Conservation (phyloP, 2,797 vertebrate genomes). For the Pseudochromis fuscus region DNA sequence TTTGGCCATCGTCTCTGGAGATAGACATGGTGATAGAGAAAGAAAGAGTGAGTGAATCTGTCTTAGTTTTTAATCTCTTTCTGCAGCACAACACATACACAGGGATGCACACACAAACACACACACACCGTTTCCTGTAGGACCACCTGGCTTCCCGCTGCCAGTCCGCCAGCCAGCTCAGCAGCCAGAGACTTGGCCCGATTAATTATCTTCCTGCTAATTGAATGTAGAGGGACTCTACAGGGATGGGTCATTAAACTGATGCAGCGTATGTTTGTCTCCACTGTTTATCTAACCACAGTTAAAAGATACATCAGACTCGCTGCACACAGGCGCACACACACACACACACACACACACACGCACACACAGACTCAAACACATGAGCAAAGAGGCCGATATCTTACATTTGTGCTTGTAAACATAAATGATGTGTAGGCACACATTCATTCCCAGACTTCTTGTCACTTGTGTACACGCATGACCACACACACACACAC, state of each 20-base stretch:
- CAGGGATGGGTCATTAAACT: conserved; percentile 86
- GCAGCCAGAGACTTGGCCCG: conserved; percentile 79
- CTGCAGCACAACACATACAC: conserved; percentile 33
- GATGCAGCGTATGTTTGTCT: conserved; percentile 84
- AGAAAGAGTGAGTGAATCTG: conserved; percentile 40
- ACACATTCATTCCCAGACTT: conserved; percentile 8
- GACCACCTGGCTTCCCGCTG: conserved; percentile 82
- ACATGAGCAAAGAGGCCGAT: conserved; percentile 33
- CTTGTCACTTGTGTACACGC: conserved; percentile 15
- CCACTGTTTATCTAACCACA: conserved; percentile 82
- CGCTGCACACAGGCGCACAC: conserved; percentile 51
- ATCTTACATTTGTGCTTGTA: conserved; percentile 26
- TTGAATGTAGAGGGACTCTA: conserved; percentile 87
- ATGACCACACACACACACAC: not conserved
- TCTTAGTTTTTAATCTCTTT: conserved; percentile 60
- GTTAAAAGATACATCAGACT: conserved; percentile 83
- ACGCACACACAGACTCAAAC: too few species aligned
- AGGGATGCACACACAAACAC: conserved; percentile 10
- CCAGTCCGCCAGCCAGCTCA: conserved; percentile 79
- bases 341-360: conserved; percentile 34
- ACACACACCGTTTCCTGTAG: conserved; percentile 58
- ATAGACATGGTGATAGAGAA: conserved; percentile 13
- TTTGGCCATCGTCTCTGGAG: conserved; percentile 42
- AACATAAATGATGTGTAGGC: conserved; percentile 35
- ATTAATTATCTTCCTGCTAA: conserved; percentile 86